These are phyloP conservation scores for Astyanax mexicanus DNA, from an alignment of 2,797 vertebrate species.

Conservation along the genomic window DNA sequence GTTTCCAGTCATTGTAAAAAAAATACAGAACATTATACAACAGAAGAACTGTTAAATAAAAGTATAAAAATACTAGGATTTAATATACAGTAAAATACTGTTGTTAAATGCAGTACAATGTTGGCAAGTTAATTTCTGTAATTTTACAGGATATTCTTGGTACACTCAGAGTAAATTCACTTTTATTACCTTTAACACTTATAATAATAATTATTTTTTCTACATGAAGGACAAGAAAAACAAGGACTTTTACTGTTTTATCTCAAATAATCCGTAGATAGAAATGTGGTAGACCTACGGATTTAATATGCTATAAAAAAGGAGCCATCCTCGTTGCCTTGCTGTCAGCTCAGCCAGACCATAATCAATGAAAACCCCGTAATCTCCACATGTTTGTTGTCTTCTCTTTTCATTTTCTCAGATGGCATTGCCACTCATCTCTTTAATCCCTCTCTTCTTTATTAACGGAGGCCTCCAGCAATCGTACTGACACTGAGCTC, in stretches of 20 bases:
- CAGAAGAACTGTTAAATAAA: no score
- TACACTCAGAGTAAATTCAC: no score
- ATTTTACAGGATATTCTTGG: no score
- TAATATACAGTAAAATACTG: no score
- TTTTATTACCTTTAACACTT: no score
- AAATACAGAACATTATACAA: no score
- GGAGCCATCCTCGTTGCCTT: background rate
- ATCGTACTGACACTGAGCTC: background rate
- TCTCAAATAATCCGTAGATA: background rate
- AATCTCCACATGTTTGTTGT: slow-evolving; percentile 34
- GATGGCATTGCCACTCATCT: slow-evolving; percentile 16
- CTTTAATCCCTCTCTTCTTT: slow-evolving; percentile 38
- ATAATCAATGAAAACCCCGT: slow-evolving; percentile 32
- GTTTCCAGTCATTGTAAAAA: no score
- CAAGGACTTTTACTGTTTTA: background rate
- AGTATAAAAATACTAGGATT: no score
- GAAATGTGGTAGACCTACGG: background rate
- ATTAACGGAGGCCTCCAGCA: slow-evolving; percentile 22
- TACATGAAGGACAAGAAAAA: background rate
- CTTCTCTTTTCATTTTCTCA: slow-evolving; percentile 41
- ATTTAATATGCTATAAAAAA: background rate
- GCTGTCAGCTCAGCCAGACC: slow-evolving; percentile 9
- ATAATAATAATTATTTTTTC: no score
- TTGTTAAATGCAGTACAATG: no score
- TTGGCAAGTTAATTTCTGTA: no score